A percentile compares a stretch with the other conserved stretches of the same genome.
Evolutionary conservation across 2,113 vertebrate species (phyloP).

Genomic region (Genyomyrus donnyi): DNA sequence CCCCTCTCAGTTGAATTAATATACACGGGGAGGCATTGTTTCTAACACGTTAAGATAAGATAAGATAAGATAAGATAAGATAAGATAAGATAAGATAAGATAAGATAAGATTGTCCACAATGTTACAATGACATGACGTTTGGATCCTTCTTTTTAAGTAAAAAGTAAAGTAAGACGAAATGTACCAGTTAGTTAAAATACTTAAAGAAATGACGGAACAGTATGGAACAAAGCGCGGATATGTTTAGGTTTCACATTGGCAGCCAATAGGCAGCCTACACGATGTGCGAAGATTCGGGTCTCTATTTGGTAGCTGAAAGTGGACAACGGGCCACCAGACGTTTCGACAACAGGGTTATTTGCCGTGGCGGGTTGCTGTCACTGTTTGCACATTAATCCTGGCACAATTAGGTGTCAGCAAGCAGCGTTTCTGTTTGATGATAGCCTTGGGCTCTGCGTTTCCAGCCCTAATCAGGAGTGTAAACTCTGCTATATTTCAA

Average conservation of each 20-base stretch:
- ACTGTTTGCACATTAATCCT: constrained; percentile 91
- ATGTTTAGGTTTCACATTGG: background rate
- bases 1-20: background rate
- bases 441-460: constrained; percentile 85
- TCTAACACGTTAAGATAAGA: background rate
- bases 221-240: background rate
- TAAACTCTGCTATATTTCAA: constrained; percentile 99
- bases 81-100: too few species aligned
- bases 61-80: too few species aligned
- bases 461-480: constrained; percentile 95
- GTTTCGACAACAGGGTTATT: constrained; percentile 68
- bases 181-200: background rate
- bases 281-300: constrained; percentile 54
- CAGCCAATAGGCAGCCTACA: background rate
- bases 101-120: too few species aligned
- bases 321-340: constrained; percentile 71
- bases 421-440: constrained; percentile 76
- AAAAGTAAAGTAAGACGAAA: background rate
- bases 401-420: constrained; percentile 93
- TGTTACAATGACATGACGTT: too few species aligned
- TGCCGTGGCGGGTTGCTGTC: constrained; percentile 74
- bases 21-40: background rate
- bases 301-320: constrained; percentile 59
- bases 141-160: background rate
- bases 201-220: background rate